Percentiles rank a stretch among this genome's conserved stretches.
phyloP scores from a whole-genome alignment of 2,113 vertebrate species.

The Dicaeum eximium region DNA sequence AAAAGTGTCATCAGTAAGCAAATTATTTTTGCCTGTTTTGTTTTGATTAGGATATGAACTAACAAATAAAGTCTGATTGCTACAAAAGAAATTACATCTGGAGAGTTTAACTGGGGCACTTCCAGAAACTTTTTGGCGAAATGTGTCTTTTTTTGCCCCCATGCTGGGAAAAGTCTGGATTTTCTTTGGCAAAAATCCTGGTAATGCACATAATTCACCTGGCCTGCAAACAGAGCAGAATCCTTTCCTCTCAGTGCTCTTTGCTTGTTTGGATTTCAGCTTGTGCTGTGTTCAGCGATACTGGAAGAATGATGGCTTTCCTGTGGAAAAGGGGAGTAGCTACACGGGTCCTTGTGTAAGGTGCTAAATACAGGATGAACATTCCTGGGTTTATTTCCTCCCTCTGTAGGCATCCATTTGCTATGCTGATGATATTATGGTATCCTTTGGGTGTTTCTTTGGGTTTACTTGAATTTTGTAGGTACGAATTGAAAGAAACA shows the following conservation, averaged over 20 bases:
- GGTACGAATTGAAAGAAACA: neutral
- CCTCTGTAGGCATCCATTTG: neutral
- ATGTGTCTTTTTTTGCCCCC: neutral
- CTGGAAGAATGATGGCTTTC: neutral
- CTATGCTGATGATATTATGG: neutral
- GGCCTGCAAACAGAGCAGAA: neutral
- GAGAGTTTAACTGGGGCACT: constrained; percentile 54
- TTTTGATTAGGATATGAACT: constrained; percentile 67
- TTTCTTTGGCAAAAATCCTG: neutral
- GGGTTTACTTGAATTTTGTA: neutral
- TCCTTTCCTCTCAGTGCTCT: neutral
- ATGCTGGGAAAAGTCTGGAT: neutral
- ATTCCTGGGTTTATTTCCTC: neutral
- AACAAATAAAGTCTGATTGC: constrained; percentile 69
- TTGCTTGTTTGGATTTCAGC: neutral
- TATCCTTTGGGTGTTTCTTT: neutral
- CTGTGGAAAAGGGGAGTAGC: neutral
- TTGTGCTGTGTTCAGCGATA: neutral
- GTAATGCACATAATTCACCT: neutral
- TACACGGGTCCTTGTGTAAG: accelerated
- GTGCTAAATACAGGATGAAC: neutral
- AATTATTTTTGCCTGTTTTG: constrained; percentile 65
- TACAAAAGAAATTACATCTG: constrained; percentile 68
- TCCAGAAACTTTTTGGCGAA: constrained; percentile 30
- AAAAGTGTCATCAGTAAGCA: constrained; percentile 66